These are phyloP conservation scores for Synanthedon vespiformis DNA, from an alignment of 2,888 invertebrate genomes.

Conservation along the genomic window DNA sequence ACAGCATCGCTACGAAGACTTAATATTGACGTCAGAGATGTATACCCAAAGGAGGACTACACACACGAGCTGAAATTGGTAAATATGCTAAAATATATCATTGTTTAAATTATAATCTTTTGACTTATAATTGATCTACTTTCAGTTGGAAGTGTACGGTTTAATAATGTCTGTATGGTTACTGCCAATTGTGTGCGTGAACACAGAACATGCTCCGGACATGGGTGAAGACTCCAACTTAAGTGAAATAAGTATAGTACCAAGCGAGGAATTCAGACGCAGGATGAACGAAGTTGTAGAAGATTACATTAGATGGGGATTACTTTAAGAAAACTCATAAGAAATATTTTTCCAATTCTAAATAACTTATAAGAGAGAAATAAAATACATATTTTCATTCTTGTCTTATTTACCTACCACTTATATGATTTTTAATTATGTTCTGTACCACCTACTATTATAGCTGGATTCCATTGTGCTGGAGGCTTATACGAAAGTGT, in stretches of 20 bases:
- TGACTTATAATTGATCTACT: background rate
- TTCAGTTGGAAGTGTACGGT: background rate
- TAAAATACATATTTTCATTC: too few relatives aligned
- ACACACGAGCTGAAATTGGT: background rate
- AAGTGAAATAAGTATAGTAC: background rate
- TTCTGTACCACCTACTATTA: background rate
- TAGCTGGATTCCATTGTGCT: background rate
- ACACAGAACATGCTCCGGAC: slow-evolving; percentile 2
- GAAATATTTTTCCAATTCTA: too few relatives aligned
- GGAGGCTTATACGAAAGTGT: background rate
- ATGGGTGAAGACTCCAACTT: background rate
- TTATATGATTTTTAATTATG: too few relatives aligned
- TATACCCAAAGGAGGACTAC: background rate
- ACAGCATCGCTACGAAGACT: background rate
- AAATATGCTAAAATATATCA: too few relatives aligned
- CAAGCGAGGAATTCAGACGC: background rate
- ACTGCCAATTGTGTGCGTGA: background rate
- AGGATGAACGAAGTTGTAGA: background rate
- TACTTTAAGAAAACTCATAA: background rate
- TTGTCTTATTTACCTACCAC: too few relatives aligned
- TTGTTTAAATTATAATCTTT: too few relatives aligned
- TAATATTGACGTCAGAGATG: background rate
- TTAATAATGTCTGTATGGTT: background rate
- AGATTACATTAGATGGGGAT: slow-evolving; percentile 4
- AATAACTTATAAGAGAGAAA: too few relatives aligned